phyloP scores from a whole-genome alignment of 2,113 vertebrate genomes.

The Sardina pilchardus region DNA sequence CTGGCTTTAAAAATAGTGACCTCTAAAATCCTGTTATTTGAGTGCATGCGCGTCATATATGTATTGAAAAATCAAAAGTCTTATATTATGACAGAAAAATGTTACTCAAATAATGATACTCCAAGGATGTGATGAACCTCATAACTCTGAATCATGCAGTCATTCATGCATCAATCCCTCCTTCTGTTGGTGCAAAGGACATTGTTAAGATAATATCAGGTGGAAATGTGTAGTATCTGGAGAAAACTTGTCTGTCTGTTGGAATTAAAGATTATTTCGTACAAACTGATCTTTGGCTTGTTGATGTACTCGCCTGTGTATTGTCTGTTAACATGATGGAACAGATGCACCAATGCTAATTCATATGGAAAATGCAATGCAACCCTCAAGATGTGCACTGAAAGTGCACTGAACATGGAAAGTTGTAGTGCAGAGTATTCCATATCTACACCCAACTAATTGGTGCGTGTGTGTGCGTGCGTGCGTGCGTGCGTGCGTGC shows the following conservation, averaged over 20 bases:
- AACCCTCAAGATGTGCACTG: neutral
- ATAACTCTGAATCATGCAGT: neutral
- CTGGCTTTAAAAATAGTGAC: neutral
- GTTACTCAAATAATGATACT: neutral
- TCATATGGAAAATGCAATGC: neutral
- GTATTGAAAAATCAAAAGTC: neutral
- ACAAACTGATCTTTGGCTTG: neutral
- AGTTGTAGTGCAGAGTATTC: neutral
- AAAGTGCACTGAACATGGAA: neutral
- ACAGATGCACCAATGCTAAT: no score
- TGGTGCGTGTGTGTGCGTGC: neutral
- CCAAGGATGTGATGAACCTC: neutral
- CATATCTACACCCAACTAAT: neutral
- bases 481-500: no score
- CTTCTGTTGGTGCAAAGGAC: neutral
- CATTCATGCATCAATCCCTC: neutral
- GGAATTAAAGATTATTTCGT: conserved; percentile 8
- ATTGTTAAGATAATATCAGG: neutral
- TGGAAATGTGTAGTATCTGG: neutral
- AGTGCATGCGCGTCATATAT: conserved; percentile 7
- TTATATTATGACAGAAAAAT: conserved; percentile 12
- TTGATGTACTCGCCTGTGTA: neutral
- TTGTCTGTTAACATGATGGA: neutral
- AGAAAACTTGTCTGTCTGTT: conserved; percentile 9
- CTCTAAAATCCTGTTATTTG: neutral